Evolutionary conservation across 35 echinoderm and acorn worm genomes (phyloP), one percentile per base, ranked within the genome.

Genomic region (Ptychodera flava): DNA sequence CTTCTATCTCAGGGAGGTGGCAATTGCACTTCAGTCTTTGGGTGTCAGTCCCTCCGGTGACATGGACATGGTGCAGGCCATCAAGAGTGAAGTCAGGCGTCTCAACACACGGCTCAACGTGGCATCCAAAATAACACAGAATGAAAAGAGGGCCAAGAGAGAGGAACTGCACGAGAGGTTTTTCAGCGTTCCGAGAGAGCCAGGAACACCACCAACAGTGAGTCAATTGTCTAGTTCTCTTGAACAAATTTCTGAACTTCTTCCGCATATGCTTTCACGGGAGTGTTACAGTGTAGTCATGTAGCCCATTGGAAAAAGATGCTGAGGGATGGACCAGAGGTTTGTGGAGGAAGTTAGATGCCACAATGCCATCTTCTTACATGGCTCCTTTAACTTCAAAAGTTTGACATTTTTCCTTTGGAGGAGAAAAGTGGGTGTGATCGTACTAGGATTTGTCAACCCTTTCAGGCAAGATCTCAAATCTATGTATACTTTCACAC

Each of bases 11-110:
- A 97, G 95, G 82, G 89, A 97, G 85, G 84, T 97, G 28, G 89
- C 88, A 31, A 86, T 93, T 33, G 95, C 95, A 16, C 81, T 97
- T 31, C 89, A 97, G 31, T 93, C 92, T 34, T 85, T 93, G 87
- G 95, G 95, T 16, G 91, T 97, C 33, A 97, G 95, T 85, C 87
- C 95, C 27, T 90, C 93, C 15, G 96, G 96, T 30, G 96, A 99
- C 82, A 99, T 99, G 96, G 96, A 94, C 36, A 99, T 99, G 96
- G 92, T 99, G 0, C 93, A 93, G 35, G 92, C 94, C 36, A 99
- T 99, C 31, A 99, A 99, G 35, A 92, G 94, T 80, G 92, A 99
- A 79, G 96, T 99, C 28, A 80, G 96, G 0, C 79, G 96, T 28
- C 86, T 99, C 1, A 94, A 92, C 76, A 99, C 96, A 0, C 80